Evolutionary conservation across 2,888 invertebrate species (phyloP), one percentile per base, ranked within the genome.

Genomic region (Nomada goodeniana): DNA sequence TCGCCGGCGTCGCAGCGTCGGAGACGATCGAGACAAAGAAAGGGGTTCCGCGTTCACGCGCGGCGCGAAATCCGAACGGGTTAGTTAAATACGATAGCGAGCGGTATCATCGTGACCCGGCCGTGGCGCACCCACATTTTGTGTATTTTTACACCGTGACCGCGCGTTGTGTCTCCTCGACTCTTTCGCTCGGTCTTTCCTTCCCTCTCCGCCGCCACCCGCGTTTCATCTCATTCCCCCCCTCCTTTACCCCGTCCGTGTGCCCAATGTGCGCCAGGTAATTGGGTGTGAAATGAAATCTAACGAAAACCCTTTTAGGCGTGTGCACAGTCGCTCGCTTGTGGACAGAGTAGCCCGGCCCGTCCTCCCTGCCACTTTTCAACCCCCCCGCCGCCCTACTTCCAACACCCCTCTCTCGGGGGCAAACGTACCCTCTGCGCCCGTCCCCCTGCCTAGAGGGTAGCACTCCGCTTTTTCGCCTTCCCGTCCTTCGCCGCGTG

Each of bases 271-370:
- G 89, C 91, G 89, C 88, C 88, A 86, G 90, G 91, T 93, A 93
- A 93, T 93, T 93, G 93, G 93, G 92, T 93, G 93, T 93, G 92
- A 93, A 93, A 93, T 93, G 93, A 93, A 93, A 93, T 93, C 93
- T 93, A 93, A 93, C 93, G 93, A 93, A 93, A 93, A 93, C 90
- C 91, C 93, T 93, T 93, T 93, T 93, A 93, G 93, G 93, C 93
- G 93, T 93, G 93, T 92, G 91, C 93, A 93, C 92, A 91, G 90
- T 89, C 89, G 88, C 90, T 91, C 86, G 88, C 83, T 88, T 88
- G 87, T 88, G 88, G 89, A 81, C 82, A 80, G 83, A 84, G 80
- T 85, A 85, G 86, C 89, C 88, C 88, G 88, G 90, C 86, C 84
- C 81, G 65, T 71, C 80, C 77, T 69, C 80, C 69, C 44, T 47